Base-by-base conservation (phyloP, 2,888 invertebrate genomes). In the Aphelenchoides bicaudatus region DNA sequence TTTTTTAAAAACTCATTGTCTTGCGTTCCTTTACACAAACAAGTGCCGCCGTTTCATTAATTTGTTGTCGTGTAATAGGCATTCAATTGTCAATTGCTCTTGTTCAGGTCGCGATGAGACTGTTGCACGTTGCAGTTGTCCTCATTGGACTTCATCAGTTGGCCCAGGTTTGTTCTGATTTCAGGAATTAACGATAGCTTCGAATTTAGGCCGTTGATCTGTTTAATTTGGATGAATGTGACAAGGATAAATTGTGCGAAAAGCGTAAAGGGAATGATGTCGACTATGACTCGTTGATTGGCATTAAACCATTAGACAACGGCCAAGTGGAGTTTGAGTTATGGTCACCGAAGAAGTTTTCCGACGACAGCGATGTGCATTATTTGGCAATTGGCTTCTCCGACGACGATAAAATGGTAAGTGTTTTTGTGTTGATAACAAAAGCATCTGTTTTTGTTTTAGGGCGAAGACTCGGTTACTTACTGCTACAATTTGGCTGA, bases 331-430 rank as follows among this genome's bases (percentile, higher is more conserved):
- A 43, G 25, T 43, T 43, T 25, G 43, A 43, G 23, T 25, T 43
- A 25, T 43, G 43, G 43, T 19, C 43, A 8, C 43, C 43, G 43
- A n/a, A 8, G 21, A 25, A 21, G 23, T 19, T 43, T n/a, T 19
- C 10, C 8, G n/a, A n/a, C n/a, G n/a, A n/a, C n/a, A n/a, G n/a
- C n/a, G n/a, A n/a, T n/a, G n/a, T n/a, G n/a, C n/a, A 39, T 21
- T 72, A 71, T 48, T 57, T 72, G 27, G 69, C 69, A 2, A 58
- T 72, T 27, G 72, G 70, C 5, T 71, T 70, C 49, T 71, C 70
- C 1, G 65, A 66, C 6, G 70, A 72, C 48, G 46, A 46, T 23
- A 25, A 28, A 23, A 67, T 64, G 64, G 63, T 60, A 4, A 2
- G 57, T 57, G 21, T 8, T 21, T 25, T 43, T 8, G 21, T 43